These are phyloP conservation scores for Sinosuthora webbiana DNA, from an alignment of 2,113 vertebrate genomes.

Conservation along the genomic window DNA sequence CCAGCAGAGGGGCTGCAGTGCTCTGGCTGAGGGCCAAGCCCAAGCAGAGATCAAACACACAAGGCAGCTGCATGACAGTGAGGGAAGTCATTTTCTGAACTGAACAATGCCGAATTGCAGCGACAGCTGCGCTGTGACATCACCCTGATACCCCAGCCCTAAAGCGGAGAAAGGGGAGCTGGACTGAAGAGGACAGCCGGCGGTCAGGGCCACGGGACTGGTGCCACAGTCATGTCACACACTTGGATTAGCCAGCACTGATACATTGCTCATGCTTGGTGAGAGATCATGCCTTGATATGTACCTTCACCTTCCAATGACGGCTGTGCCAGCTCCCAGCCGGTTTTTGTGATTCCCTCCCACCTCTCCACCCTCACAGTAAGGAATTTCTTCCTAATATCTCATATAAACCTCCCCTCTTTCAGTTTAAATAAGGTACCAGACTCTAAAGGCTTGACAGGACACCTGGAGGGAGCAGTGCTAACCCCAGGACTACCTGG, in stretches of 20 bases:
- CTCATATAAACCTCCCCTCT: not conserved
- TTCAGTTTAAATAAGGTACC: not conserved
- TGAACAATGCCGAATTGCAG: not conserved
- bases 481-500: too few species aligned
- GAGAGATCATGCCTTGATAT: not conserved
- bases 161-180: not conserved
- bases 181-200: not conserved
- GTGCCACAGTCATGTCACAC: not conserved
- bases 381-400: not conserved
- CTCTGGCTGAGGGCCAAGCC: not conserved
- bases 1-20: not conserved
- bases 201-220: not conserved
- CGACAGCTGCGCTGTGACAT: not conserved
- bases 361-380: not conserved
- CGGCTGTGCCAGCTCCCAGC: not conserved
- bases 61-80: not conserved
- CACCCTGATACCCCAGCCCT: not conserved
- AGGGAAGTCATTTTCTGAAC: not conserved
- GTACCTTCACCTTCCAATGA: not conserved
- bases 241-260: not conserved
- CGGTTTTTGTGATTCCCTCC: not conserved
- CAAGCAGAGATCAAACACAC: not conserved
- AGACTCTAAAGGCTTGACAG: not conserved
- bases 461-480: not conserved
- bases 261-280: not conserved